Percentiles rank a stretch among this genome's conserved stretches.
Evolutionary conservation across 2,113 vertebrate species (phyloP).

Genomic region (Terrapene triunguis): DNA sequence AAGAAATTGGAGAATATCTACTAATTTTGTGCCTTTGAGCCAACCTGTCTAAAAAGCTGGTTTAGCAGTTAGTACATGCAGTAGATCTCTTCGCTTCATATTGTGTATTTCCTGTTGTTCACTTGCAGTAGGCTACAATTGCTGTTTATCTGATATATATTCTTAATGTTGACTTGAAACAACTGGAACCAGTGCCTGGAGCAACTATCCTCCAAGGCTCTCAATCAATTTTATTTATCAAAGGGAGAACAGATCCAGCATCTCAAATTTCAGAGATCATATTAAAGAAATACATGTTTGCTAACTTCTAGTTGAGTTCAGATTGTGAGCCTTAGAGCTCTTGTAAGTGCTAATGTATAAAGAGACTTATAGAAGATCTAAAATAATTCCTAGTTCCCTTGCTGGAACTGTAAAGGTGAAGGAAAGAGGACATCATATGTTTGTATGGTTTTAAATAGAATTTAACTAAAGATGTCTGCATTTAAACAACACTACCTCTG

Average conservation of each 20-base stretch:
- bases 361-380: background rate
- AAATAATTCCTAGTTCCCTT: background rate
- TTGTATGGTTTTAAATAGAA: background rate
- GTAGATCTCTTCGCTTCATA: rapidly evolving
- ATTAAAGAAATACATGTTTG: rapidly evolving
- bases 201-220: background rate
- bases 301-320: background rate
- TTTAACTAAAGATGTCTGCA: background rate
- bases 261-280: rapidly evolving
- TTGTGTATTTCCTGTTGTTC: background rate
- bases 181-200: background rate
- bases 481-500: background rate
- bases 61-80: background rate
- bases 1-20: background rate
- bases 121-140: background rate
- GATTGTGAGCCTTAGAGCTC: background rate
- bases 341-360: background rate
- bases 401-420: background rate
- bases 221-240: background rate
- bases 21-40: background rate
- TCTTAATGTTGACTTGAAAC: background rate
- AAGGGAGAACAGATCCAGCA: background rate
- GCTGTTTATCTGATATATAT: no score
- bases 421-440: background rate
- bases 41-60: background rate